Evolutionary conservation across 92 coral and sea anemone species (phyloP).

Genomic region (Zoanthus sansibaricus): DNA sequence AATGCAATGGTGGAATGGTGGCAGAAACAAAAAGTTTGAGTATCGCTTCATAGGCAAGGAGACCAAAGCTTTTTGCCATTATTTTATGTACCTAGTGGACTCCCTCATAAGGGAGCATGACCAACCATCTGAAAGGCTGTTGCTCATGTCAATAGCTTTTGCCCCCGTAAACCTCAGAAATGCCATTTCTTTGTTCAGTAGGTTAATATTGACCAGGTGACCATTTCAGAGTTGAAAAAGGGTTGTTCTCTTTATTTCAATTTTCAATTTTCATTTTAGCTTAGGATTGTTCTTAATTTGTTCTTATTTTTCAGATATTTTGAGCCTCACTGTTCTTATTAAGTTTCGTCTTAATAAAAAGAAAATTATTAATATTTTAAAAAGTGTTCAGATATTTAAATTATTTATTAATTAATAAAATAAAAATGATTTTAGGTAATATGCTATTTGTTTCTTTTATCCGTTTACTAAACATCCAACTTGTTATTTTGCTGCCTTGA

Average conservation of each 20-base stretch:
- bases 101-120: constrained; percentile 53
- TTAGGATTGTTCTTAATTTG: no score
- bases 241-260: constrained; percentile 58
- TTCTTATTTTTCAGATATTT: no score
- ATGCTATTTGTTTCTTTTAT: not conserved
- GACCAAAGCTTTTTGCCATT: constrained; percentile 64
- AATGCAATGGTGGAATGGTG: constrained; percentile 51
- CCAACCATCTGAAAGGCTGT: constrained; percentile 48
- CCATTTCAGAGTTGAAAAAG: constrained; percentile 48
- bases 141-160: constrained; percentile 60
- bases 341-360: no score
- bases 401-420: no score
- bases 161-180: constrained; percentile 63
- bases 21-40: constrained; percentile 51
- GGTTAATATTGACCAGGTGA: constrained; percentile 52
- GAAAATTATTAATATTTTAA: no score
- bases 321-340: no score
- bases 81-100: constrained; percentile 43
- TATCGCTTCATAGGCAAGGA: constrained; percentile 78
- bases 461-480: not conserved
- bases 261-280: not conserved
- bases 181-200: constrained; percentile 64
- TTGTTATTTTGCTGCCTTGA: not conserved
- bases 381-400: no score
- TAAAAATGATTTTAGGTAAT: not conserved